Base-by-base conservation (phyloP, 2,888 invertebrate genomes). In the Chaetoderma sp. region DNA sequence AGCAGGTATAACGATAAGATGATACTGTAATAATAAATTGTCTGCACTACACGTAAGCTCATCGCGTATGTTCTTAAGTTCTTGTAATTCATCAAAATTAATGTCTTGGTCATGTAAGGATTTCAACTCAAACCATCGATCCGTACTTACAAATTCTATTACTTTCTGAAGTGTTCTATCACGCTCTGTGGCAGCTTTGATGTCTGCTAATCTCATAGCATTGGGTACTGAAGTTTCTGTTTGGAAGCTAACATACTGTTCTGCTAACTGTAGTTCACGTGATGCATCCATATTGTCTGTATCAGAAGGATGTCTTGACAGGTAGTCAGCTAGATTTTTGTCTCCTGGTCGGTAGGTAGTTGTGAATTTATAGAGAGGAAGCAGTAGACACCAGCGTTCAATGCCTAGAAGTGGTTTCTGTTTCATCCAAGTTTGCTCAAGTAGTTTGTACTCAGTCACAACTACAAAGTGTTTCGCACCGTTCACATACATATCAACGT, bases 371-470 rank as follows among this genome's bases (percentile, higher is more conserved):
- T 75, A 72, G 16, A 60, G 70, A 50, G 61, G 71, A 25, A 77
- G 47, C 18, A 67, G 30, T 28, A 77, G 60, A 18, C 60, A 60
- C 70, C 70, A 75, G 21, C 74, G 47, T 62, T 75, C 73, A 18
- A 77, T 72, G 5, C 75, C 60, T 44, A 71, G 52, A 33, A 67
- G 71, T n/a, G 70, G 70, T 50, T 63, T 66, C 32, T 58, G 54
- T 8, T 60, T 72, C 18, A 57, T 10, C 56, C 47, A 65, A 33
- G 67, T 67, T 1, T 16, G 59, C 23, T 60, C 62, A n/a, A 78
- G 39, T 8, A 74, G 74, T 42, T 73, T 70, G 64, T 77, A 76
- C 47, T 76, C 74, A 10, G 71, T 76, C 21, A 73, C 13, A 23
- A 76, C 64, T 23, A 62, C 71, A 44, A 79, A 76, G 10, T 58